A percentile compares a stretch with the other conserved stretches of the same genome.
Conservation (phyloP, 2,888 invertebrate genomes). For the Apamea anceps region DNA sequence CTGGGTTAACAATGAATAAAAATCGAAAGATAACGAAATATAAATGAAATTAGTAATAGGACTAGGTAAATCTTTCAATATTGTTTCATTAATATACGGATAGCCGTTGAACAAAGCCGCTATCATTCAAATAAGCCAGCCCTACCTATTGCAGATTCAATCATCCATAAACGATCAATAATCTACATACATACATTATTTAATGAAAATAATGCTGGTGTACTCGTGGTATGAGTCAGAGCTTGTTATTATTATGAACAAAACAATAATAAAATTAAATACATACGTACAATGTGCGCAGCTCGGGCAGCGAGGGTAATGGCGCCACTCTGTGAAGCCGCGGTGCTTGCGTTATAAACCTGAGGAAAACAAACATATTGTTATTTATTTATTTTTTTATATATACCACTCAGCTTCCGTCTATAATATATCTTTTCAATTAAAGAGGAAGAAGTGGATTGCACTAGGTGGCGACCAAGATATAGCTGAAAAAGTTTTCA, state of each 20-base stretch:
- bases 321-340: constrained; percentile 89
- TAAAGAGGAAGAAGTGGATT: background rate
- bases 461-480: background rate
- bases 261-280: constrained; percentile 69
- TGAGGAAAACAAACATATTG: constrained; percentile 73
- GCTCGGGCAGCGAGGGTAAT: constrained; percentile 89
- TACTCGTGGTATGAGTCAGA: constrained; percentile 11
- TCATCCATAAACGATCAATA: background rate
- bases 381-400: background rate
- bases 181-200: constrained; percentile 9
- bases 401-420: background rate
- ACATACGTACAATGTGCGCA: constrained; percentile 92
- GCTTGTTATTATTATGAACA: constrained; percentile 26
- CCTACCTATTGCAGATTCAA: constrained; percentile 18
- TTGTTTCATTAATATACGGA: background rate
- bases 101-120: constrained; percentile 14
- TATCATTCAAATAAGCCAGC: constrained; percentile 12
- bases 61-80: background rate
- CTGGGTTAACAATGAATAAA: background rate
- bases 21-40: background rate
- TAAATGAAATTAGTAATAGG: background rate
- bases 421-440: background rate
- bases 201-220: constrained; percentile 5
- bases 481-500: background rate
- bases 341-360: constrained; percentile 93